A percentile compares a stretch with the other conserved stretches of the same genome.
Conservation (phyloP, 2,797 vertebrate genomes). For the Artibeus jamaicensis region DNA sequence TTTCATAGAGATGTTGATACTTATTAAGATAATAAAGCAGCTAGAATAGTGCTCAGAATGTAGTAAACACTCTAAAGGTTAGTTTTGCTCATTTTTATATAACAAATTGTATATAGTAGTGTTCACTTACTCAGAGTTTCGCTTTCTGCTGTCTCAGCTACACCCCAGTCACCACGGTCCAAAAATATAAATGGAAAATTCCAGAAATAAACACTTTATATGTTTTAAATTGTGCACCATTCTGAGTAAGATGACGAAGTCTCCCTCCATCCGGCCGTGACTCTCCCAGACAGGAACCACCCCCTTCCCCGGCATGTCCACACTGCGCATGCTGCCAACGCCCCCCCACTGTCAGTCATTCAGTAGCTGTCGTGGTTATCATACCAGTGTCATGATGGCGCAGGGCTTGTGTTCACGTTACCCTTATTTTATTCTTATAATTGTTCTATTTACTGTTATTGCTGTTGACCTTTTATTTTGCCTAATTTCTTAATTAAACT, state of each 20-base stretch:
- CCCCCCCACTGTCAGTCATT: neutral
- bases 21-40: neutral
- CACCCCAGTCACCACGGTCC: neutral
- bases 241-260: neutral
- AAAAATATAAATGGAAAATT: neutral
- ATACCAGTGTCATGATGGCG: neutral
- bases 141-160: neutral
- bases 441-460: neutral
- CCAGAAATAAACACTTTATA: neutral
- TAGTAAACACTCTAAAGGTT: neutral
- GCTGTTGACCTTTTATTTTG: neutral
- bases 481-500: neutral
- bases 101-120: neutral
- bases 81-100: conserved; percentile 3
- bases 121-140: neutral
- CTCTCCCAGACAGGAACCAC: neutral
- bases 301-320: neutral
- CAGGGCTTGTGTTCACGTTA: neutral
- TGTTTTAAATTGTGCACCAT: neutral
- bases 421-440: neutral
- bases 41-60: neutral
- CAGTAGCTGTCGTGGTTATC: neutral
- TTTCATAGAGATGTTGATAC: neutral
- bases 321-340: neutral
- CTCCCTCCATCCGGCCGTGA: neutral